Conservation (phyloP, 2,113 vertebrate species). For the Centropus bengalensis region DNA sequence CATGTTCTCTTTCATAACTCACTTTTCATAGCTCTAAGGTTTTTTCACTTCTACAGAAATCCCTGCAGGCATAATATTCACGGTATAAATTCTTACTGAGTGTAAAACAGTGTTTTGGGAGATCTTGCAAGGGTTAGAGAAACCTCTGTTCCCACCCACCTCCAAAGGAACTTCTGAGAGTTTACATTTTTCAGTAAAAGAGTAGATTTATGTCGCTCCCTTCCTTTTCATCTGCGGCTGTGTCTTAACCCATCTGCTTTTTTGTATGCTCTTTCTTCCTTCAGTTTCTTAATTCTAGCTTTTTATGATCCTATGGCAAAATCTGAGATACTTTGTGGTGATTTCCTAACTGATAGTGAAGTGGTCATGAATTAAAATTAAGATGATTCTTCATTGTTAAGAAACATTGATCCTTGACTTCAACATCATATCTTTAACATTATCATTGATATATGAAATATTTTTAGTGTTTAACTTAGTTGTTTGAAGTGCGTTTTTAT, state of each 20-base stretch:
- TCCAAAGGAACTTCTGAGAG: neutral
- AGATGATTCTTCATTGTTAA: neutral
- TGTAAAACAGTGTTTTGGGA: neutral
- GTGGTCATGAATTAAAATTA: neutral
- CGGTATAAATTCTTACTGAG: neutral
- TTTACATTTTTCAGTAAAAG: neutral
- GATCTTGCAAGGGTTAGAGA: neutral
- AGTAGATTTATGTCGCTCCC: neutral
- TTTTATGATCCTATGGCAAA: neutral
- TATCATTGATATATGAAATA: neutral
- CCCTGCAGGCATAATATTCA: neutral
- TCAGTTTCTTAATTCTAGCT: neutral
- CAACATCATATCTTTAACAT: neutral
- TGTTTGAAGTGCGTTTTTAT: neutral
- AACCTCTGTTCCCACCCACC: neutral
- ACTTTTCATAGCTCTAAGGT: neutral
- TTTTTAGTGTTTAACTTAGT: neutral
- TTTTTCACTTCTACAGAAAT: neutral
- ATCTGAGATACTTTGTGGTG: neutral
- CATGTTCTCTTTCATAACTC: neutral
- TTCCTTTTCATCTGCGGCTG: neutral
- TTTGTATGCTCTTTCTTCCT: neutral
- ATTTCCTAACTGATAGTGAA: neutral
- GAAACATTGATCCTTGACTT: neutral
- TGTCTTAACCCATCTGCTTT: neutral